Percentiles rank a stretch among this genome's conserved stretches.
Evolutionary conservation across 2,113 vertebrate species (phyloP).

Genomic region (Pardalotus punctatus): DNA sequence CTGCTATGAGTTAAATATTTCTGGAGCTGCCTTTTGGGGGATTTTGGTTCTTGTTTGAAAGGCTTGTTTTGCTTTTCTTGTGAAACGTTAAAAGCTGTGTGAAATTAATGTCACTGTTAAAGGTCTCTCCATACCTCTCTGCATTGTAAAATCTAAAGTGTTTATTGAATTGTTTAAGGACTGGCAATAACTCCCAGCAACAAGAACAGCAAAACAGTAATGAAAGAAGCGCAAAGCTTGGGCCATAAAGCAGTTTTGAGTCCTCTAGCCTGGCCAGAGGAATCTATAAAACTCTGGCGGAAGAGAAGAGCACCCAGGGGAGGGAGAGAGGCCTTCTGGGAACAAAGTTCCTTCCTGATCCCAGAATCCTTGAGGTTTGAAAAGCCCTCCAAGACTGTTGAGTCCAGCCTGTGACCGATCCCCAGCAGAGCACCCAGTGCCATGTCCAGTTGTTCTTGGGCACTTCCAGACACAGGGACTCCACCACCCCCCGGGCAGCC

Average conservation of each 20-base stretch:
- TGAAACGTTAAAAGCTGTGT: background rate
- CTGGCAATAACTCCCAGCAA: conserved; percentile 26
- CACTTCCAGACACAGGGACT: background rate
- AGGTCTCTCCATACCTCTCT: background rate
- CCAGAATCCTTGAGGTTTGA: background rate
- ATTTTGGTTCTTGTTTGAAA: background rate
- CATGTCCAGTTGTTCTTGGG: background rate
- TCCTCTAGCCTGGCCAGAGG: background rate
- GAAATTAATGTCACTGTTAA: background rate
- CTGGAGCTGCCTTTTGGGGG: background rate
- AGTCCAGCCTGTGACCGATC: fast-evolving
- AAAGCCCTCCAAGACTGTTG: background rate
- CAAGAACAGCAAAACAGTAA: conserved; percentile 17
- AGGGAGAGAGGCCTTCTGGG: background rate
- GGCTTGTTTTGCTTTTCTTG: background rate
- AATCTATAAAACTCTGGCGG: background rate
- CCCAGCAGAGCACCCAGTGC: background rate
- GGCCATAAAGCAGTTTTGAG: background rate
- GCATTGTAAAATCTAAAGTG: conserved; percentile 22
- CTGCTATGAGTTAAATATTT: background rate
- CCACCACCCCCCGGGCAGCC: background rate
- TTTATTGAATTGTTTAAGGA: conserved; percentile 39
- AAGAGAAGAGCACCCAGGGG: background rate
- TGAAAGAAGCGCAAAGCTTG: background rate
- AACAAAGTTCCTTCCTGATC: background rate